A percentile compares a stretch with the other conserved stretches of the same genome.
Evolutionary conservation across 1,140 invertebrate species (phyloP).

Genomic region (Callitettix versicolor): DNA sequence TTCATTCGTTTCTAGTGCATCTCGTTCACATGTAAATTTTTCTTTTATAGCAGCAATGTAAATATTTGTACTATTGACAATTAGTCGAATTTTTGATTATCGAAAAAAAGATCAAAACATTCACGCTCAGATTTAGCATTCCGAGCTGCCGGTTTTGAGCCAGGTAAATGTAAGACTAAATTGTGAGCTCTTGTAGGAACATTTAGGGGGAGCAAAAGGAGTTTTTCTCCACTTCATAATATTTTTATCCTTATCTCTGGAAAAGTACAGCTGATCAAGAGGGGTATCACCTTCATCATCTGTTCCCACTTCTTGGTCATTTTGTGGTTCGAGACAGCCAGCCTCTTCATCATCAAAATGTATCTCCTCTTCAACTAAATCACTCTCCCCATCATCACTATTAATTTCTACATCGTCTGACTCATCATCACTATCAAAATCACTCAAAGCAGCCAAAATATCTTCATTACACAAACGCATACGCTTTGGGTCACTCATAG

Average conservation of each 20-base stretch:
- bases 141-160: neutral
- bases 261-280: neutral
- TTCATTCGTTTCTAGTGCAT: neutral
- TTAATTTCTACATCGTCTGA: neutral
- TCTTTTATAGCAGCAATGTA: too few relatives aligned
- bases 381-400: neutral
- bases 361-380: neutral
- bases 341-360: neutral
- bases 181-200: neutral
- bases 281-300: neutral
- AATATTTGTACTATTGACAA: too few relatives aligned
- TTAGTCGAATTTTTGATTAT: neutral
- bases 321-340: neutral
- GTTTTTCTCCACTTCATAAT: slow-evolving; percentile 1
- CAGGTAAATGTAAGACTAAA: neutral
- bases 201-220: neutral
- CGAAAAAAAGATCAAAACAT: slow-evolving; percentile 1
- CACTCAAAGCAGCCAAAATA: neutral
- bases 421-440: neutral
- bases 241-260: neutral
- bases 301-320: neutral
- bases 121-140: neutral
- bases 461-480: neutral
- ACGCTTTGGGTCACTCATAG: neutral
- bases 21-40: neutral